Conservation (phyloP, 2,888 invertebrate genomes). For the Rugalucina vietnamica region DNA sequence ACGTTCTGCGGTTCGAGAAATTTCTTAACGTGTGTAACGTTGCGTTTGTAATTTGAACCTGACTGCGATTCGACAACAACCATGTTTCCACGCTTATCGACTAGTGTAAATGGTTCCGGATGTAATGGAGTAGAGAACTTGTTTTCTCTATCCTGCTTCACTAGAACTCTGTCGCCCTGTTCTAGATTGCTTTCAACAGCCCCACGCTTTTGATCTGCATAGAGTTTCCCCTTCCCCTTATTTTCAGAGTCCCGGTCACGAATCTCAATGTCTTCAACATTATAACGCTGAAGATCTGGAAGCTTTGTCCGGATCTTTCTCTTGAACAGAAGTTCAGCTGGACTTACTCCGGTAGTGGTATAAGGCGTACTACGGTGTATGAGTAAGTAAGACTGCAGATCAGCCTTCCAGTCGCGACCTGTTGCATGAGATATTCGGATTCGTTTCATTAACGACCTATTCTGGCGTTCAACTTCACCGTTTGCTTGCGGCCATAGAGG, state of each 20-base stretch:
- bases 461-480: constrained; percentile 58
- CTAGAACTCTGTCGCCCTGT: not conserved
- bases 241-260: not conserved
- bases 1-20: too few species aligned
- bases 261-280: not conserved
- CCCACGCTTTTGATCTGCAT: not conserved
- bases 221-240: constrained; percentile 1
- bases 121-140: constrained; percentile 21
- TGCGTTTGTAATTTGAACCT: constrained; percentile 21
- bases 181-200: not conserved
- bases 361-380: constrained; percentile 50
- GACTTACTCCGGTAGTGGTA: constrained; percentile 38
- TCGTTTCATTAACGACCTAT: constrained; percentile 47
- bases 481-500: constrained; percentile 62
- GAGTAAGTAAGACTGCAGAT: constrained; percentile 27
- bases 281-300: not conserved
- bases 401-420: constrained; percentile 26
- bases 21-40: constrained; percentile 27
- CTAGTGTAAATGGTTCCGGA: not conserved
- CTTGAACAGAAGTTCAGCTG: constrained; percentile 40
- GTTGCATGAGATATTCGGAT: constrained; percentile 52
- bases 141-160: constrained; percentile 14
- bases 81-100: constrained; percentile 24
- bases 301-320: constrained; percentile 47
- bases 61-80: not conserved